Evolutionary conservation across 2,888 invertebrate genomes (phyloP), one percentile per base, ranked within the genome.

Genomic region (Drosophila macrospina): DNA sequence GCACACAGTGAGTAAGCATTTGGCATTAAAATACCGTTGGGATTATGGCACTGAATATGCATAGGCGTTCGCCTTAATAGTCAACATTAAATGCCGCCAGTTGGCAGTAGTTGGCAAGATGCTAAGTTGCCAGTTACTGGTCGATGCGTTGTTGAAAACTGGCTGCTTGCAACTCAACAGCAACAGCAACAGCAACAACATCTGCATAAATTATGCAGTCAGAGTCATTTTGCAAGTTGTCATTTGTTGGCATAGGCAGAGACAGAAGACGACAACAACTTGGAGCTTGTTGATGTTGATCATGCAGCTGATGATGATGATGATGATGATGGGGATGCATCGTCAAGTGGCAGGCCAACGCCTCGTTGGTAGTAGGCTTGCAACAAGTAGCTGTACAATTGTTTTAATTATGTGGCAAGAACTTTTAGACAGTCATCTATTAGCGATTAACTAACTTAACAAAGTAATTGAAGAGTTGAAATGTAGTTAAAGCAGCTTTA

Each of bases 11-110:
- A 84, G 76, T 85, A 78, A 84, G 86, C 83, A 84, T 87, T 84
- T 84, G 85, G 82, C 79, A 87, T 87, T 72, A 82, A 84, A 87
- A 84, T 83, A 83, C 83, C 83, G 83, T 84, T 84, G 85, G 76
- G 86, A 84, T 87, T 84, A 84, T 84, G 86, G 77, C 69, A 71
- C 82, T 82, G 87, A 87, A 85, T 83, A 83, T 87, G 87, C 83
- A 83, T 87, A 73, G 83, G 87, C 85, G 83, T 87, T 84, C 62
- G 73, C 69, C 76, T 81, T 81, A 81, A 78, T 75, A 67, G 81
- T 60, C 81, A 84, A 56, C 68, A 68, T 73, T 80, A 80, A 84
- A 78, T 69, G 65, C 65, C 65, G 68, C 63, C 55, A 69, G 74
- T 83, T 74, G 56, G 59, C 69, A 65, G 20, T 20, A 65, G 73